Evolutionary conservation across 2,113 vertebrate genomes (phyloP), one percentile per base, ranked within the genome.

Genomic region (Bufo gargarizans): DNA sequence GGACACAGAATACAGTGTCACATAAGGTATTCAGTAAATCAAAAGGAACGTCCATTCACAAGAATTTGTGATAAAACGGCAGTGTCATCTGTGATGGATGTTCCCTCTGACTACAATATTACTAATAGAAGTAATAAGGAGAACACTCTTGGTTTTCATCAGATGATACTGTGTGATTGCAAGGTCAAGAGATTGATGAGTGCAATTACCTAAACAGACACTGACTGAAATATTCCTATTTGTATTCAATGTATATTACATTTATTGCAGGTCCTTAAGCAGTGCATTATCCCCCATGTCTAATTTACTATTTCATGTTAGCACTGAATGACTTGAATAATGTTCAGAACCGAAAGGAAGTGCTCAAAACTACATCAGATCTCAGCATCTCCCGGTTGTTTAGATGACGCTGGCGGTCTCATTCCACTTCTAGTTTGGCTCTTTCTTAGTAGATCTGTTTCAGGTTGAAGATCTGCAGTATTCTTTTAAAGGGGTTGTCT

Each of bases 151-250:
- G 81, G 69, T 83, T 83, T 83, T 83, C 63, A 12, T 83, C 63
- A 83, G 45, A 83, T 67, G 61, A 83, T 83, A 67, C 17, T 53
- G 47, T 83, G 81, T 83, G 63, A 67, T 17, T 67, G 49, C 81
- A 83, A 83, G 81, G 81, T 83, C 81, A 83, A 14, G 45, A 83
- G 63, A 83, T 69, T 61, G 63, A 83, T 83, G 63, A 83, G n/a
- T 49, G 45, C 59, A 69, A 67, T 83, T 65, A 83, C 63, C 69
- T 69, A 67, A 83, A 22, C 81, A 69, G 61, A 22, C 61, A 69
- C 13, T 61, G 45, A 83, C 61, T 53, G 43, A 69, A 69, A 53
- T n/a, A 16, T 65, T 14, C 11, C 81, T 67, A 67, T 69, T 58
- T 58, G 55, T 80, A 76, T 76, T 49, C 72, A 17, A 76, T 76